Evolutionary conservation across 2,797 vertebrate genomes (phyloP).

Genomic region (Microtus obscurus): DNA sequence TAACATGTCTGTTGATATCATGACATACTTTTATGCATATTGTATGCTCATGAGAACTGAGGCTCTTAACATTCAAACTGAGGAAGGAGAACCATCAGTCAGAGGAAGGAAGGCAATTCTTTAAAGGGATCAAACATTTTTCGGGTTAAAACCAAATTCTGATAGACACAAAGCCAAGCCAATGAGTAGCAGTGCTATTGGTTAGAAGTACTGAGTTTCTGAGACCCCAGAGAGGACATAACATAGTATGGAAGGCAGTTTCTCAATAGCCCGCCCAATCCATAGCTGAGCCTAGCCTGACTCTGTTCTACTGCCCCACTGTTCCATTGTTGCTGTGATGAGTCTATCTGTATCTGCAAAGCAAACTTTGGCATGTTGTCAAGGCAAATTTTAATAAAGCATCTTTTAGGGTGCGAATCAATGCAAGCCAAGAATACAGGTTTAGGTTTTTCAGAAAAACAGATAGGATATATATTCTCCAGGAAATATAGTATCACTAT

Average conservation of each 20-base stretch:
- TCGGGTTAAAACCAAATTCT: constrained; percentile 24
- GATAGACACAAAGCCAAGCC: not conserved
- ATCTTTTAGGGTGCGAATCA: constrained; percentile 63
- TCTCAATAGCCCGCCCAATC: not conserved
- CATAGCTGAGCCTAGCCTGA: not conserved
- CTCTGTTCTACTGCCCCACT: not conserved
- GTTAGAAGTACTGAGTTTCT: not conserved
- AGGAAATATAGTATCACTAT: not conserved
- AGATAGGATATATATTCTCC: not conserved
- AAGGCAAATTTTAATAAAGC: constrained; percentile 69
- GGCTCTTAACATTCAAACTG: constrained; percentile 18
- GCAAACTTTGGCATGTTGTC: constrained; percentile 55
- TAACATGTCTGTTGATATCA: not conserved
- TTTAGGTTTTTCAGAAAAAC: constrained; percentile 55
- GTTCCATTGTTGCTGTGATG: not conserved
- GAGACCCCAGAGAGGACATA: not conserved
- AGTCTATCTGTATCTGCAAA: constrained; percentile 43
- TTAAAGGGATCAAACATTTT: constrained; percentile 6
- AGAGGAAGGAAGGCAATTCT: not conserved
- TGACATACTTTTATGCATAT: not conserved
- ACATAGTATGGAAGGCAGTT: not conserved
- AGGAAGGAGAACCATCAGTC: not conserved
- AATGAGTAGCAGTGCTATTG: not conserved
- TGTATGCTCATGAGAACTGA: not conserved
- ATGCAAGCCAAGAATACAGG: not conserved